These are phyloP conservation scores for Amphiprion ocellaris DNA, from an alignment of 2,113 vertebrate genomes.

Conservation along the genomic window DNA sequence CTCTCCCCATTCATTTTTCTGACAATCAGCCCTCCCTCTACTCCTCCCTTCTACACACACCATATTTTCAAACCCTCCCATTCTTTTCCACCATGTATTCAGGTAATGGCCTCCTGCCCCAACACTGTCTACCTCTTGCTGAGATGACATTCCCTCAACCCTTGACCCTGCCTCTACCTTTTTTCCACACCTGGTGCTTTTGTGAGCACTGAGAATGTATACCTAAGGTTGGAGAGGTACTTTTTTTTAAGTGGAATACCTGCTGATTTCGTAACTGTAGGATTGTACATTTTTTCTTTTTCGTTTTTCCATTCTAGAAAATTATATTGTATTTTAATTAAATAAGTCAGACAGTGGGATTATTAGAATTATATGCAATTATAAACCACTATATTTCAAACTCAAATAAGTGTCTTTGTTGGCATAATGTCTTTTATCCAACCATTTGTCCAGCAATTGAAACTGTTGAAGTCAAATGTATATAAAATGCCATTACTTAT, in stretches of 20 bases:
- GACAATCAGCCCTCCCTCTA: slow-evolving; percentile 41
- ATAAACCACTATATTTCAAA: too few relatives aligned
- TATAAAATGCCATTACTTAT: background rate
- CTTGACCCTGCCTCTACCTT: slow-evolving; percentile 1
- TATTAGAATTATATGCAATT: too few relatives aligned
- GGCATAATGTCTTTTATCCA: too few relatives aligned
- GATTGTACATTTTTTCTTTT: background rate
- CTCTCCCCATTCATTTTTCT: slow-evolving; percentile 60
- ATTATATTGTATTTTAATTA: too few relatives aligned
- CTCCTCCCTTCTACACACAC: slow-evolving; percentile 10
- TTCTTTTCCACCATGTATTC: slow-evolving; percentile 11
- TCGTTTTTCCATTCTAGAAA: too few relatives aligned
- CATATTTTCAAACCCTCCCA: slow-evolving; percentile 23
- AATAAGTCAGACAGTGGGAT: too few relatives aligned
- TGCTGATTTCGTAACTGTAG: slow-evolving; percentile 3
- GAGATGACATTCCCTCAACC: slow-evolving; percentile 5
- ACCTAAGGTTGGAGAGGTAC: background rate
- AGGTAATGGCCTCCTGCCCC: slow-evolving; percentile 12
- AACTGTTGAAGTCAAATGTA: background rate
- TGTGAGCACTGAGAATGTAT: background rate
- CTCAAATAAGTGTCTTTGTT: too few relatives aligned
- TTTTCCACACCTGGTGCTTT: background rate
- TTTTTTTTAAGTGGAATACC: background rate
- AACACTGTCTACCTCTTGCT: background rate
- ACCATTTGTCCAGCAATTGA: background rate